A percentile compares a stretch with the other conserved stretches of the same genome.
Conservation (phyloP, 2,888 invertebrate species). For the Drosophila emarginata region DNA sequence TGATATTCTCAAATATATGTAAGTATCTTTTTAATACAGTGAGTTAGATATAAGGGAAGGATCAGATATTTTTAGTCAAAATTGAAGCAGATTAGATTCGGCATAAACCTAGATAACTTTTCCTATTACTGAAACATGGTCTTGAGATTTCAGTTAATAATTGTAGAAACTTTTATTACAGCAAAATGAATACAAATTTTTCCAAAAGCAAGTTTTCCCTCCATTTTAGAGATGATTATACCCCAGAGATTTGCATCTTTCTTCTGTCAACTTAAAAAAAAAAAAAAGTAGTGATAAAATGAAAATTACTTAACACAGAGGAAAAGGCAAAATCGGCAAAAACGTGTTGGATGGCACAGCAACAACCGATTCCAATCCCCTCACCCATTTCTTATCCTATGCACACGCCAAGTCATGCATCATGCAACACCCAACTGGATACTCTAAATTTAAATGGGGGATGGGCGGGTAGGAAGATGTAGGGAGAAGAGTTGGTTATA, state of each 20-base stretch:
- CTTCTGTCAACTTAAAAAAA: conserved; percentile 8
- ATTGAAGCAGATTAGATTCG: too few relatives aligned
- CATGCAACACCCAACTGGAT: conserved; percentile 62
- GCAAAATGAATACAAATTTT: background rate
- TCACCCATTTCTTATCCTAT: background rate
- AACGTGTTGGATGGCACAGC: conserved; percentile 69
- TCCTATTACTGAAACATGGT: background rate
- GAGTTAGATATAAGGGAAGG: too few relatives aligned
- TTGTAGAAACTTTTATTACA: too few relatives aligned
- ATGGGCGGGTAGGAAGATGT: too few relatives aligned
- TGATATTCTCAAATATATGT: too few relatives aligned
- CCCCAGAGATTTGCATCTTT: background rate
- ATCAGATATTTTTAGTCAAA: too few relatives aligned
- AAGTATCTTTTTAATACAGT: too few relatives aligned
- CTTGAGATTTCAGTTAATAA: background rate
- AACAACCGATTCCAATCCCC: background rate
- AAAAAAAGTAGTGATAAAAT: conserved; percentile 26
- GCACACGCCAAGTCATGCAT: conserved; percentile 47
- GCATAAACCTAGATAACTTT: too few relatives aligned
- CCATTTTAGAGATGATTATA: conserved; percentile 2
- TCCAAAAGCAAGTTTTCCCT: background rate
- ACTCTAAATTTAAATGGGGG: conserved; percentile 13
- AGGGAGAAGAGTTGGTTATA: background rate
- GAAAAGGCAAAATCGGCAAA: conserved; percentile 31
- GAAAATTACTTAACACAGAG: conserved; percentile 43